Percentiles rank a stretch among this genome's conserved stretches.
Conservation (phyloP, 2,888 invertebrate genomes). For the Geotrupes spiniger region DNA sequence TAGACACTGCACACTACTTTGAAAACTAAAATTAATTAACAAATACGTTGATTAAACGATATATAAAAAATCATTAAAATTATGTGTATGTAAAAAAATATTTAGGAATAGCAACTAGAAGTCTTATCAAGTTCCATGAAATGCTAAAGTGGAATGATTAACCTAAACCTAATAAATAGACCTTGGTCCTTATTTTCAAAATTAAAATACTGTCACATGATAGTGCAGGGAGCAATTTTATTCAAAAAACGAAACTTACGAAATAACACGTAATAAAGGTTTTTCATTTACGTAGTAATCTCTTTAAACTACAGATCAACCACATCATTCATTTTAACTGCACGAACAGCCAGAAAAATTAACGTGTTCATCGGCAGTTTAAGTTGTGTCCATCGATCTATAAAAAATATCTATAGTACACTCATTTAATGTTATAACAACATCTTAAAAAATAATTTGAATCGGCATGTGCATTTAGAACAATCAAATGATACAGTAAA, state of each 20-base stretch:
- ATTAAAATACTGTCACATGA: conserved; percentile 43
- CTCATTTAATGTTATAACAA: too few species aligned
- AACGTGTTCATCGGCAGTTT: too few species aligned
- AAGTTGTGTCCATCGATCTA: too few species aligned
- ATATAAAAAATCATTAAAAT: conserved; percentile 43
- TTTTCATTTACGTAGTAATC: background rate
- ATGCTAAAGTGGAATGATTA: conserved; percentile 49
- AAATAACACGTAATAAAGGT: background rate
- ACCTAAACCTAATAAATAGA: conserved; percentile 35
- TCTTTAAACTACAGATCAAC: conserved; percentile 1
- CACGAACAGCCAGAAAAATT: too few species aligned
- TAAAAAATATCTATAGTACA: too few species aligned
- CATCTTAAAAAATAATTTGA: too few species aligned
- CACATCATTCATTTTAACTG: background rate
- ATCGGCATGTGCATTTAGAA: too few species aligned
- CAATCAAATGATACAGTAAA: too few species aligned
- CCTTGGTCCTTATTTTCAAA: conserved; percentile 42
- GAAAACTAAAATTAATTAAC: conserved; percentile 50
- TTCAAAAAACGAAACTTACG: background rate
- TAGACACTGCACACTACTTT: conserved; percentile 41
- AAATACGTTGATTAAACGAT: conserved; percentile 48
- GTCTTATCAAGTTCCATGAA: conserved; percentile 47
- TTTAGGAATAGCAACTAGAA: conserved; percentile 50
- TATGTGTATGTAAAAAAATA: conserved; percentile 29
- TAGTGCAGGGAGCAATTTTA: conserved; percentile 3